Conservation (phyloP, 2,888 invertebrate genomes). For the Plebejus melissa region DNA sequence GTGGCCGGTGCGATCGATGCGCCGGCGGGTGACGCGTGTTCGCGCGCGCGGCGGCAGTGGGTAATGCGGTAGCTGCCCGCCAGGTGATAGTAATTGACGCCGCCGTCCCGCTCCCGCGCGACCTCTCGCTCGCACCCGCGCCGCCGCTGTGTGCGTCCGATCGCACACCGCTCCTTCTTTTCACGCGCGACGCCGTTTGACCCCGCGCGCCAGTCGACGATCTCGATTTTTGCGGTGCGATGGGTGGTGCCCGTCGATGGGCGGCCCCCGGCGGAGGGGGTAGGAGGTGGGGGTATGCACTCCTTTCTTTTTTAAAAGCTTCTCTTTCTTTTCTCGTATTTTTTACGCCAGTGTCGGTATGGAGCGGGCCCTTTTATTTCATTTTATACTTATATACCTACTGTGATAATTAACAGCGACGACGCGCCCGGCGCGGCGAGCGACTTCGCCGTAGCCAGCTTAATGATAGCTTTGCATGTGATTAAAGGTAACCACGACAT, state of each 20-base stretch:
- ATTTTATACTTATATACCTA: slow-evolving; percentile 66
- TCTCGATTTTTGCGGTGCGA: slow-evolving; percentile 82
- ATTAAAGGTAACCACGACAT: slow-evolving; percentile 71
- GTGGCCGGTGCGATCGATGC: slow-evolving; percentile 51
- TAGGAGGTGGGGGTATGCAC: slow-evolving; percentile 74
- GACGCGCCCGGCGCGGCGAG: slow-evolving; percentile 71
- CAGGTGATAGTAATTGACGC: slow-evolving; percentile 81
- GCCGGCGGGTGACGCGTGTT: slow-evolving; percentile 62
- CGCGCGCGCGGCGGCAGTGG: slow-evolving; percentile 80
- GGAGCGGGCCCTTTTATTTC: slow-evolving; percentile 75
- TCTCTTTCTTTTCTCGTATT: slow-evolving; percentile 79
- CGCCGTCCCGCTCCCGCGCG: slow-evolving; percentile 67
- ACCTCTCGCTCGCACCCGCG: slow-evolving; percentile 73
- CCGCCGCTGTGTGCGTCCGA: slow-evolving; percentile 55
- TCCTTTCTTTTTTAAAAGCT: slow-evolving; percentile 78
- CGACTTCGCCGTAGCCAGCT: slow-evolving; percentile 64
- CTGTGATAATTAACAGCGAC: slow-evolving; percentile 77
- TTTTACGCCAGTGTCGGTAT: slow-evolving; percentile 74
- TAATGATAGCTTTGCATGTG: slow-evolving; percentile 76
- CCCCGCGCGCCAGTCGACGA: slow-evolving; percentile 77
- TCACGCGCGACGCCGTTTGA: slow-evolving; percentile 78
- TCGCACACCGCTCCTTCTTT: slow-evolving; percentile 74
- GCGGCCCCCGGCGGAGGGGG: slow-evolving; percentile 71
- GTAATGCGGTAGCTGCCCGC: slow-evolving; percentile 82
- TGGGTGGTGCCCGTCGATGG: slow-evolving; percentile 80